A percentile compares a stretch with the other conserved stretches of the same genome.
phyloP scores from a whole-genome alignment of 2,113 vertebrate genomes.

The Limanda limanda region DNA sequence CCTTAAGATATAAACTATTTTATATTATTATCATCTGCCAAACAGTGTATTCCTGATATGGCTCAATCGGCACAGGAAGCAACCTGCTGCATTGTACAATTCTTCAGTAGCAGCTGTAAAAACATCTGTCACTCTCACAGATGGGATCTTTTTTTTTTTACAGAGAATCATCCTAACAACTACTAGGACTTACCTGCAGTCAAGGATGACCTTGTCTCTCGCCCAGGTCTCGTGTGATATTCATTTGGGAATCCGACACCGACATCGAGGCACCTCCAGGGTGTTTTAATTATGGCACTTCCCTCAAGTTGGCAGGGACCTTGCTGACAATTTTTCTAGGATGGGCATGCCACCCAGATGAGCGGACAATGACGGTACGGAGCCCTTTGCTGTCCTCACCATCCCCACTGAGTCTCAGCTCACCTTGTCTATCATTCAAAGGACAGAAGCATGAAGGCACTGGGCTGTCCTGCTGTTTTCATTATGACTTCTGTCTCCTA shows the following conservation, averaged over 20 bases:
- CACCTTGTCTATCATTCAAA: constrained; percentile 16
- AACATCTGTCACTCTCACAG: constrained; percentile 34
- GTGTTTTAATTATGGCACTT: constrained; percentile 29
- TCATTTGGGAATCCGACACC: not conserved
- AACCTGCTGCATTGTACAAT: constrained; percentile 1
- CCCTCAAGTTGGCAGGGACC: constrained; percentile 8
- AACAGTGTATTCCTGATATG: not conserved
- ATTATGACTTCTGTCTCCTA: not conserved
- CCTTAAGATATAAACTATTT: no score
- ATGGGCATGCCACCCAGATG: constrained; percentile 19
- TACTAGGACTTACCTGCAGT: constrained; percentile 36
- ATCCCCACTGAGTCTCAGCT: not conserved
- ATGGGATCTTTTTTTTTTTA: constrained; percentile 18
- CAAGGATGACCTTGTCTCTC: constrained; percentile 51
- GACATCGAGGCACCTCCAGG: not conserved
- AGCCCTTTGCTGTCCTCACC: not conserved
- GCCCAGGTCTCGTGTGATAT: constrained; percentile 21
- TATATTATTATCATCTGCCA: no score
- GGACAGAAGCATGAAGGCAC: not conserved
- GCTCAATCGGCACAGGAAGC: not conserved
- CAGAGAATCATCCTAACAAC: constrained; percentile 2
- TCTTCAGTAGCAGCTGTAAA: constrained; percentile 22
- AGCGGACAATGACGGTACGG: not conserved
- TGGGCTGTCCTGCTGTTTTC: not conserved
- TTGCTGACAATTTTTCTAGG: constrained; percentile 5